Percentiles rank a stretch among this genome's conserved stretches.
These are phyloP conservation scores for Chionomys nivalis DNA, from an alignment of 2,113 vertebrate species.

Conservation along the genomic window DNA sequence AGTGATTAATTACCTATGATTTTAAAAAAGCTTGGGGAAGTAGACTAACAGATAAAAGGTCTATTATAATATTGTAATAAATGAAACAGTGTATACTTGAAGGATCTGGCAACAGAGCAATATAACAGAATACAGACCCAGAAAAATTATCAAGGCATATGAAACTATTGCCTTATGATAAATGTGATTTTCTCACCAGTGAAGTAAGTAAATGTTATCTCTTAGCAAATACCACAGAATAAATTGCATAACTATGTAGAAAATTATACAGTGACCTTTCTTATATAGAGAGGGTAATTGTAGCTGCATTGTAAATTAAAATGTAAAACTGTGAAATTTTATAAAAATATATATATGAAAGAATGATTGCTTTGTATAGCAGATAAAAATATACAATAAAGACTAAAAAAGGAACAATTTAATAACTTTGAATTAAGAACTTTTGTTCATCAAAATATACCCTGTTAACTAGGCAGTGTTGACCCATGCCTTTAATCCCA, in stretches of 20 bases:
- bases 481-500: not conserved
- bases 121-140: not conserved
- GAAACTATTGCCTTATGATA: not conserved
- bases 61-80: not conserved
- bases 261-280: not conserved
- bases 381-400: not conserved
- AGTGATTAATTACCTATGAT: not conserved
- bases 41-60: not conserved
- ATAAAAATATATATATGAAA: not conserved
- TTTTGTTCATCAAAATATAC: not conserved
- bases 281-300: not conserved
- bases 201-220: not conserved
- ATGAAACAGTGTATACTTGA: not conserved
- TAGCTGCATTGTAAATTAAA: not conserved
- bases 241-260: not conserved
- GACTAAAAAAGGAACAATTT: not conserved
- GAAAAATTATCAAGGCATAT: not conserved
- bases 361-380: not conserved
- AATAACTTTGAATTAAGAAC: not conserved
- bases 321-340: not conserved
- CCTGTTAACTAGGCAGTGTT: not conserved
- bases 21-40: not conserved
- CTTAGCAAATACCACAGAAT: not conserved
- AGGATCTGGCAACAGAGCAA: not conserved
- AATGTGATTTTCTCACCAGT: not conserved